Conservation (phyloP, 2,888 invertebrate genomes). For the Dryobota labecula region DNA sequence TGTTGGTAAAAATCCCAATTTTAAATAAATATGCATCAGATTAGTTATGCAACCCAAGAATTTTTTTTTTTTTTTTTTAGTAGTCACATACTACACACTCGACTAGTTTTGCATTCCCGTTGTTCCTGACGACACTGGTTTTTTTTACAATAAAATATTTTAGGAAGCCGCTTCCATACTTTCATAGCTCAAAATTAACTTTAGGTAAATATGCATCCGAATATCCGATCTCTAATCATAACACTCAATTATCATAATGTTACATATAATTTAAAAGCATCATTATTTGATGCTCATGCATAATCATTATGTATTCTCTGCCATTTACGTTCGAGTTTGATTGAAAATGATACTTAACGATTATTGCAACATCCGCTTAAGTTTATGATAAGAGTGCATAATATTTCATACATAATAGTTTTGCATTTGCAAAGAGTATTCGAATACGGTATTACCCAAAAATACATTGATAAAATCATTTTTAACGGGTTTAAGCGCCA, state of each 20-base stretch:
- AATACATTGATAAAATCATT: neutral
- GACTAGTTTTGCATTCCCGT: too few species aligned
- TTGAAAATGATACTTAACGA: constrained; percentile 1
- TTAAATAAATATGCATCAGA: too few species aligned
- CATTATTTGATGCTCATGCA: neutral
- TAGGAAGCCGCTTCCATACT: too few species aligned
- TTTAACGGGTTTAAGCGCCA: neutral
- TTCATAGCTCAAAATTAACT: too few species aligned
- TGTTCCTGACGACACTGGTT: too few species aligned
- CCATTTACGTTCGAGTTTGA: constrained; percentile 22
- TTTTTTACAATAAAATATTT: too few species aligned
- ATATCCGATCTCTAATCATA: too few species aligned
- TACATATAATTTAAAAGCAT: constrained; percentile 7
- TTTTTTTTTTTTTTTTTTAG: too few species aligned
- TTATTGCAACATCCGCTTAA: neutral
- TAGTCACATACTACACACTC: too few species aligned
- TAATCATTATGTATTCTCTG: neutral
- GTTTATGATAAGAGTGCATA: neutral
- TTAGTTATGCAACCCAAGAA: too few species aligned
- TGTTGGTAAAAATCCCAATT: too few species aligned
- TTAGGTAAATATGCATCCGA: too few species aligned
- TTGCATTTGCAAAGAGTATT: neutral
- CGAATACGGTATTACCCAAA: neutral
- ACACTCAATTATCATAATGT: constrained; percentile 7
- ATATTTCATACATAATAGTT: neutral